Evolutionary conservation across 1,140 invertebrate species (phyloP).

Genomic region (Luehdorfia chinensis): DNA sequence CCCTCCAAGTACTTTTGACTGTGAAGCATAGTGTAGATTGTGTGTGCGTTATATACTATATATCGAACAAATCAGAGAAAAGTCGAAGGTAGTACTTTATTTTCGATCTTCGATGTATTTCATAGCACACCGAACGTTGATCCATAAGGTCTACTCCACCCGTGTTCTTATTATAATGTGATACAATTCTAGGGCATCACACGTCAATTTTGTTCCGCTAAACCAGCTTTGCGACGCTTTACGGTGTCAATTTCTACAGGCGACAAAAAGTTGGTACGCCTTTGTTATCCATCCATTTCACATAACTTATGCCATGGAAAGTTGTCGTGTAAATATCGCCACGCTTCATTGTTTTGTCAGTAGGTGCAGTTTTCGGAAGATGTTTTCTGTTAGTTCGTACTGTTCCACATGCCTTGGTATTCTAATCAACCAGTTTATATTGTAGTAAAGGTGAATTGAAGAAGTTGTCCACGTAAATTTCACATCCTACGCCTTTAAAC

Average conservation of each 20-base stretch:
- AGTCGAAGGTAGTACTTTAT: constrained; percentile 20
- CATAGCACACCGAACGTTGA: constrained; percentile 12
- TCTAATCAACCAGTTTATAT: too few species aligned
- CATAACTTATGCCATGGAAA: constrained; percentile 18
- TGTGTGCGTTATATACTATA: constrained; percentile 20
- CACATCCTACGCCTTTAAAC: too few species aligned
- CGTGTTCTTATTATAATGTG: constrained; percentile 19
- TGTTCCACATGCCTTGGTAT: too few species aligned
- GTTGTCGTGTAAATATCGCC: too few species aligned
- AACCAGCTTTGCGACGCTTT: constrained; percentile 7
- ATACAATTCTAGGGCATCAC: constrained; percentile 15
- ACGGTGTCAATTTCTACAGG: constrained; percentile 11
- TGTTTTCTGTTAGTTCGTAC: too few species aligned
- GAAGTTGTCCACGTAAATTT: too few species aligned
- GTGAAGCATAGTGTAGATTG: constrained; percentile 4
- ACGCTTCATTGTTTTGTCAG: too few species aligned
- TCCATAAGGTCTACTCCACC: constrained; percentile 23
- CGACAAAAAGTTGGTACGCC: constrained; percentile 25
- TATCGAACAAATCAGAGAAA: constrained; percentile 21
- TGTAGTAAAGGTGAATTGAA: too few species aligned
- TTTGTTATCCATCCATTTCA: constrained; percentile 28
- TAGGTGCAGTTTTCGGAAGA: too few species aligned
- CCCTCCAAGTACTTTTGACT: neutral
- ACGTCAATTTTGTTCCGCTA: constrained; percentile 7
- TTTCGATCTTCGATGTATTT: constrained; percentile 11